Conservation (phyloP, 2,797 vertebrate genomes). For the Telmatherina bonti region DNA sequence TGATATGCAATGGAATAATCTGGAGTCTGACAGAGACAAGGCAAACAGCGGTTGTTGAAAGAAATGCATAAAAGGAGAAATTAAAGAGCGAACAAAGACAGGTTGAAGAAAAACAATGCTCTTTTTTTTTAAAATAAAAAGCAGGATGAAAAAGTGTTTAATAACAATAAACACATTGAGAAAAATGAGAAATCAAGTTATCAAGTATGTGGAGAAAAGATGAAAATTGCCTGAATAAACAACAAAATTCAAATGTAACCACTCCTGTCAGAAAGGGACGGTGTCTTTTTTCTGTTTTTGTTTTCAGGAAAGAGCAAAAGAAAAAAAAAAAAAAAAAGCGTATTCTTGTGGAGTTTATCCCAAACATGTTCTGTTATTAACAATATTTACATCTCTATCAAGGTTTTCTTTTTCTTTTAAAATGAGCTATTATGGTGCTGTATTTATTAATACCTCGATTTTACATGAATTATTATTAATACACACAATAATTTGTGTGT, state of each 20-base stretch:
- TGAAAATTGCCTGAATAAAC: constrained; percentile 24
- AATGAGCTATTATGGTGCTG: too few species aligned
- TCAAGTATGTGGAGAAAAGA: constrained; percentile 24
- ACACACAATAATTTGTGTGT: too few species aligned
- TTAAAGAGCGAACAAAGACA: background rate
- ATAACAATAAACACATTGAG: background rate
- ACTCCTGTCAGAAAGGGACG: constrained; percentile 66
- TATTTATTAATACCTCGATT: too few species aligned
- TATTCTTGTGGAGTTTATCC: too few species aligned
- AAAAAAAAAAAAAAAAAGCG: too few species aligned
- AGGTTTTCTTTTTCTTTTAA: too few species aligned
- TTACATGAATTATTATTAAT: too few species aligned
- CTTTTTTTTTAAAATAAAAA: background rate
- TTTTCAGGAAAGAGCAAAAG: too few species aligned
- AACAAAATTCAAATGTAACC: constrained; percentile 51
- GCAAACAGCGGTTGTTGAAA: constrained; percentile 1
- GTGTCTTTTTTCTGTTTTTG: constrained; percentile 50
- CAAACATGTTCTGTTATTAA: too few species aligned
- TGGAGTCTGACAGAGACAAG: constrained; percentile 10
- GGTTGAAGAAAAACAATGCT: background rate
- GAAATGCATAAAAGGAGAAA: background rate
- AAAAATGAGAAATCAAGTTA: constrained; percentile 22
- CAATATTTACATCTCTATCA: too few species aligned
- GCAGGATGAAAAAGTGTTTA: background rate
- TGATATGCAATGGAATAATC: constrained; percentile 14